phyloP scores from a whole-genome alignment of 2,888 invertebrate genomes.

The Meliscaeva auricollis region DNA sequence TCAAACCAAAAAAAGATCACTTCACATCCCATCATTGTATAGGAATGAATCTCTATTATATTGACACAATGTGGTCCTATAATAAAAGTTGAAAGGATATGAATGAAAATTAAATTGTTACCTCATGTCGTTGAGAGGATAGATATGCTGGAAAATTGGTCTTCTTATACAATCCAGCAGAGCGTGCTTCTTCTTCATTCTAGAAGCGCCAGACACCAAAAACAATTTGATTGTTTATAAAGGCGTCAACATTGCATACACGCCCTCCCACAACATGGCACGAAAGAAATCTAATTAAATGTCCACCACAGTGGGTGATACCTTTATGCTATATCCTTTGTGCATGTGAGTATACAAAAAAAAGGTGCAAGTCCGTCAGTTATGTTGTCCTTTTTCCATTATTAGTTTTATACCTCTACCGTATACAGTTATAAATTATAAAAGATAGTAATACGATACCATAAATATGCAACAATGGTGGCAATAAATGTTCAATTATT shows the following conservation, averaged over 20 bases:
- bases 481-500: constrained; percentile 60
- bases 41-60: constrained; percentile 26
- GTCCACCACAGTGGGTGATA: constrained; percentile 66
- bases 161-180: constrained; percentile 35
- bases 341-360: constrained; percentile 33
- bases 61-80: constrained; percentile 49
- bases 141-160: constrained; percentile 50
- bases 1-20: constrained; percentile 46
- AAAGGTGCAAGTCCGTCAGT: constrained; percentile 39
- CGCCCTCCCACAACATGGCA: constrained; percentile 75
- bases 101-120: constrained; percentile 72
- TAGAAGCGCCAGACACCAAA: constrained; percentile 42
- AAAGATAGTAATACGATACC: constrained; percentile 31
- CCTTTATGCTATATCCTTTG: constrained; percentile 19
- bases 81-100: constrained; percentile 51
- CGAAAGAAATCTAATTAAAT: constrained; percentile 75
- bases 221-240: constrained; percentile 73
- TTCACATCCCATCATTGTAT: constrained; percentile 32
- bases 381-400: constrained; percentile 51
- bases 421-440: constrained; percentile 51
- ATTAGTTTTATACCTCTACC: constrained; percentile 46
- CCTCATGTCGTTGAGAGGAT: constrained; percentile 58
- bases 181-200: constrained; percentile 42
- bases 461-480: constrained; percentile 57
- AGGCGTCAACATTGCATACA: constrained; percentile 71